Conservation (phyloP, 1,140 invertebrate species). For the Diploscapter pachys region DNA sequence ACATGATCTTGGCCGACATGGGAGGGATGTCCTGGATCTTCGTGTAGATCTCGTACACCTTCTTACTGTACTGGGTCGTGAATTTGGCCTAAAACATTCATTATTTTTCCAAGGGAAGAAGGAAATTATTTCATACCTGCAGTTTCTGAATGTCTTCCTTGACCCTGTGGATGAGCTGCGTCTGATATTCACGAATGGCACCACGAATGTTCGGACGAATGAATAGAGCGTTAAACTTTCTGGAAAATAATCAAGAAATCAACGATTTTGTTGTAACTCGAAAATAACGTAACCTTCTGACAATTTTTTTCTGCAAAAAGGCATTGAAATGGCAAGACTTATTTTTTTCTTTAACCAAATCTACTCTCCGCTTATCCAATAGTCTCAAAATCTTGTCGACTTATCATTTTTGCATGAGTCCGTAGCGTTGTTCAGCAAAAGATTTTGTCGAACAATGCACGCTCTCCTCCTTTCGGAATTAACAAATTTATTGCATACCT, state of each 20-base stretch:
- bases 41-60: conserved; percentile 77
- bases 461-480: no score
- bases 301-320: no score
- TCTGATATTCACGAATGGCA: conserved; percentile 97
- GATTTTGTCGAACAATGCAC: no score
- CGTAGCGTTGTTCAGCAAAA: no score
- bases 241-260: conserved; percentile 53
- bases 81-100: conserved; percentile 26
- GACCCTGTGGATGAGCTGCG: conserved; percentile 94
- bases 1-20: conserved; percentile 93
- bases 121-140: conserved; percentile 74
- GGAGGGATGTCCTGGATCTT: conserved; percentile 87
- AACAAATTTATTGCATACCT: conserved; percentile 62
- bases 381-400: no score
- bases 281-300: no score
- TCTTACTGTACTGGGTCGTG: conserved; percentile 30
- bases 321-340: no score
- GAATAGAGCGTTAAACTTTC: conserved; percentile 95
- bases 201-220: conserved; percentile 94
- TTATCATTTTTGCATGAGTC: no score
- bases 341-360: no score
- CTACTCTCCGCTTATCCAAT: no score
- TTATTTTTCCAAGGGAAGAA: not conserved
- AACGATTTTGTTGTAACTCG: no score
- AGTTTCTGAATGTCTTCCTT: conserved; percentile 97